A percentile compares a stretch with the other conserved stretches of the same genome.
Evolutionary conservation across 1,140 invertebrate species (phyloP).

Genomic region (Capitella teleta): DNA sequence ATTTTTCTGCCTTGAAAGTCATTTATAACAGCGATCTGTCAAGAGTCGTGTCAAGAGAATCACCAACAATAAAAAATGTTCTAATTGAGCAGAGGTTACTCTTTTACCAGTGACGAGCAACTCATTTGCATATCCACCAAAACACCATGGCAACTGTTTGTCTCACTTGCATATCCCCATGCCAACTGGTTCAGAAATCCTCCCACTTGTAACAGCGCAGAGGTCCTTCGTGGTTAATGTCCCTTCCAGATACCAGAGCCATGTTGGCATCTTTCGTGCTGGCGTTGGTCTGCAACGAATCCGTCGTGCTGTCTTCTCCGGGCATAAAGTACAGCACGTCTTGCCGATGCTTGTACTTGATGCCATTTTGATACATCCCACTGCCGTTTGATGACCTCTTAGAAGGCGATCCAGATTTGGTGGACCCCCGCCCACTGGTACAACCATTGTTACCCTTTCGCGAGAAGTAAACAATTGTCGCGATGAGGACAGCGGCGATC

Average conservation of each 20-base stretch:
- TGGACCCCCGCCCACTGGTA: background rate
- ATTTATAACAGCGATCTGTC: too few species aligned
- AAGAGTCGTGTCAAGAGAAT: too few species aligned
- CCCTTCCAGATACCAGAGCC: slow-evolving; percentile 11
- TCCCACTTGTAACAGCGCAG: slow-evolving; percentile 12
- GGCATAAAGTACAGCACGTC: slow-evolving; percentile 9
- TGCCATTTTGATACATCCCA: slow-evolving; percentile 5
- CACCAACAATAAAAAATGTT: too few species aligned
- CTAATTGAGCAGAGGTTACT: too few species aligned
- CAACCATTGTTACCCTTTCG: background rate
- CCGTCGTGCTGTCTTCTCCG: background rate
- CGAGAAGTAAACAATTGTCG: slow-evolving; percentile 4
- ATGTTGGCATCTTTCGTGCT: background rate
- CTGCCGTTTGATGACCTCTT: slow-evolving; percentile 1
- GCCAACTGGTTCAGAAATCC: too few species aligned
- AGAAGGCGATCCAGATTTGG: too few species aligned
- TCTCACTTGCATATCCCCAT: too few species aligned
- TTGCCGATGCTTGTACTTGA: slow-evolving; percentile 4
- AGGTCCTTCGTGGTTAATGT: slow-evolving; percentile 14
- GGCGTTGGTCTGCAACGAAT: background rate
- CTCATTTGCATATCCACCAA: too few species aligned
- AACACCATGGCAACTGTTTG: too few species aligned
- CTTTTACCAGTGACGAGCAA: too few species aligned
- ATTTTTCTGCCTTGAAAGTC: too few species aligned
- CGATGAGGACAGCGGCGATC: slow-evolving; percentile 4